Evolutionary conservation across 1,140 invertebrate genomes (phyloP).

Genomic region (Leguminivora glycinivorella): DNA sequence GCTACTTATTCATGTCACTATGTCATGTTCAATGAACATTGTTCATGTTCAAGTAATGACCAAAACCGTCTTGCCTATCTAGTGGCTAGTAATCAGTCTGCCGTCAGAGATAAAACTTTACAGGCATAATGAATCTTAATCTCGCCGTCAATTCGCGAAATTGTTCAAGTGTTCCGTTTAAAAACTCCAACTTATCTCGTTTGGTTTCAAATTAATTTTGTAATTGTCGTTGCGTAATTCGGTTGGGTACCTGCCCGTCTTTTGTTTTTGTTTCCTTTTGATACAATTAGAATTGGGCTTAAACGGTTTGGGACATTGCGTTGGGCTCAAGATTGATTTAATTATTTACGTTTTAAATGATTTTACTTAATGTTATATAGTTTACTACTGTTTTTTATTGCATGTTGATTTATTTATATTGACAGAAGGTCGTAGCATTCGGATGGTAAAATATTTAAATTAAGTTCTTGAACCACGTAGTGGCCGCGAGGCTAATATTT

Average conservation of each 20-base stretch:
- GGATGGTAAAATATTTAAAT: too few species aligned
- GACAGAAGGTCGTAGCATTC: too few species aligned
- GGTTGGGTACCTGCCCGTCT: slow-evolving; percentile 52
- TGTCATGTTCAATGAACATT: too few species aligned
- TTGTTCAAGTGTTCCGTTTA: slow-evolving; percentile 68
- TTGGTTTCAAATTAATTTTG: slow-evolving; percentile 62
- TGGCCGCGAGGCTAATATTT: too few species aligned
- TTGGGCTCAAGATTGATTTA: too few species aligned
- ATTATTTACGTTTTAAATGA: too few species aligned
- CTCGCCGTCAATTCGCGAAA: slow-evolving; percentile 64
- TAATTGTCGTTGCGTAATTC: slow-evolving; percentile 64
- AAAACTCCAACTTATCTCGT: slow-evolving; percentile 67
- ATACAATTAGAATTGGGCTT: slow-evolving; percentile 24
- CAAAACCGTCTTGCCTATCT: not conserved
- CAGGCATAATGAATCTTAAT: slow-evolving; percentile 75
- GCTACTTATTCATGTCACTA: too few species aligned
- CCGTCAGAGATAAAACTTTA: slow-evolving; percentile 70
- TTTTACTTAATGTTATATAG: too few species aligned
- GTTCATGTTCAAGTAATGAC: too few species aligned
- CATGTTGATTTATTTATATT: too few species aligned
- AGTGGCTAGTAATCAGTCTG: slow-evolving; percentile 42
- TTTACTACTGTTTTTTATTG: too few species aligned
- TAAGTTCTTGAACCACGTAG: too few species aligned
- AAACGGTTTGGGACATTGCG: not conserved
- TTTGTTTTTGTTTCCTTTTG: slow-evolving; percentile 55